A percentile compares a stretch with the other conserved stretches of the same genome.
These are phyloP conservation scores for Pseudoips prasinana DNA, from an alignment of 2,888 invertebrate species.

Conservation along the genomic window DNA sequence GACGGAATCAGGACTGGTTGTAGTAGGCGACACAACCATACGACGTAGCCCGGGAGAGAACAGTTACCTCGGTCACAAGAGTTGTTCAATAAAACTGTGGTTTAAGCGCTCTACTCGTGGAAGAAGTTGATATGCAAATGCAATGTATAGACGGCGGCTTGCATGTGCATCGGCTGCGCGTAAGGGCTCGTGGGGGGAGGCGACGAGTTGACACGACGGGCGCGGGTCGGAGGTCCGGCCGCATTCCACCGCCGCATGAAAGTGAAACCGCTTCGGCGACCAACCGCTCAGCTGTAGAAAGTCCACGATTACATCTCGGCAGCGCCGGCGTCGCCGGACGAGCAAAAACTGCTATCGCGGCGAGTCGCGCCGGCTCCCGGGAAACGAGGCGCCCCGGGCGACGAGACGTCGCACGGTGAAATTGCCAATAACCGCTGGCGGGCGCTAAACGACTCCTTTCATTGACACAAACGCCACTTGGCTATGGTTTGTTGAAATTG, in stretches of 20 bases:
- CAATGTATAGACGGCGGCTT: conserved; percentile 22
- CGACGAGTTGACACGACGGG: conserved; percentile 45
- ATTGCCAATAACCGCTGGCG: conserved; percentile 58
- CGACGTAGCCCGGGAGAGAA: conserved; percentile 30
- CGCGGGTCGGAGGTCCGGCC: conserved; percentile 78
- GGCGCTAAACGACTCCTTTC: conserved; percentile 59
- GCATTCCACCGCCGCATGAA: conserved; percentile 77
- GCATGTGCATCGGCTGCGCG: conserved; percentile 27
- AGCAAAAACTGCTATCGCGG: conserved; percentile 72
- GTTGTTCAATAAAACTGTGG: conserved; percentile 43
- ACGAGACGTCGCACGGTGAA: conserved; percentile 57
- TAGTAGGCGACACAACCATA: conserved; percentile 19
- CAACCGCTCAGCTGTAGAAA: conserved; percentile 76
- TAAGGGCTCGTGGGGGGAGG: conserved; percentile 35
- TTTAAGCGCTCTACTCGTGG: conserved; percentile 34
- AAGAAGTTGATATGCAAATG: conserved; percentile 47
- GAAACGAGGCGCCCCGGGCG: conserved; percentile 67
- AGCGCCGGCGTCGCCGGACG: conserved; percentile 59
- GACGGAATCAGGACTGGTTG: conserved; percentile 28
- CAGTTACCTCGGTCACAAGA: conserved; percentile 41
- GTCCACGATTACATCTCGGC: conserved; percentile 75
- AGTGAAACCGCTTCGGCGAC: conserved; percentile 73
- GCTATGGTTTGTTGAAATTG: conserved; percentile 42
- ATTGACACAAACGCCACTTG: conserved; percentile 48
- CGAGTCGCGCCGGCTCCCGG: conserved; percentile 60